phyloP scores from a whole-genome alignment of 2,888 invertebrate species.

The Andrena hattorfiana region DNA sequence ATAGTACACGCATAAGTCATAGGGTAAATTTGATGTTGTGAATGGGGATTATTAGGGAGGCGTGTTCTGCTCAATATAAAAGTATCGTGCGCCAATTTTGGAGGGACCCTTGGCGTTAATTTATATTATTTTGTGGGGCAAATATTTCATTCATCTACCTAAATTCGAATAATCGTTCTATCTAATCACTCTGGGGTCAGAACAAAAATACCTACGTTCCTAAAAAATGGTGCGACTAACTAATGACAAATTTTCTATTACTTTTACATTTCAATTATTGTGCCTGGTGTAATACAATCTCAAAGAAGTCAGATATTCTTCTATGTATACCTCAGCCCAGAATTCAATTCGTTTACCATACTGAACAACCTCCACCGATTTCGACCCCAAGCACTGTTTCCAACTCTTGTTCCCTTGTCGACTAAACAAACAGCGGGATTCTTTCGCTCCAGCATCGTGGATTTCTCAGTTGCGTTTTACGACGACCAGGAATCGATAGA shows the following conservation, averaged over 20 bases:
- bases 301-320: too few relatives aligned
- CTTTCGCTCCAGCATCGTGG: slow-evolving; percentile 10
- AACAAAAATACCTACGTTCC: too few relatives aligned
- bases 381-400: not conserved
- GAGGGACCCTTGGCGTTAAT: not conserved
- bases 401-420: slow-evolving; percentile 24
- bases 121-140: not conserved
- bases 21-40: not conserved
- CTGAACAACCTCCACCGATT: not conserved
- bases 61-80: not conserved
- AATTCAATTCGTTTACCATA: not conserved
- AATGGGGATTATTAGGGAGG: slow-evolving; percentile 35
- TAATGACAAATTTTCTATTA: too few relatives aligned
- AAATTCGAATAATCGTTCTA: too few relatives aligned
- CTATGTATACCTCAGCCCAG: too few relatives aligned
- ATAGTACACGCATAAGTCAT: not conserved
- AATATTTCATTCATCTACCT: not conserved
- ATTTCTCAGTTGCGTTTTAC: slow-evolving; percentile 59
- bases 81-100: not conserved
- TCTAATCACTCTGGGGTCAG: too few relatives aligned
- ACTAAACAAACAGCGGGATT: slow-evolving; percentile 50
- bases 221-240: too few relatives aligned
- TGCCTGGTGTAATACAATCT: too few relatives aligned
- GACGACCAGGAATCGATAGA: slow-evolving; percentile 60
- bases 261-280: too few relatives aligned